These are phyloP conservation scores for Anoplolepis gracilipes DNA, from an alignment of 1,140 invertebrate species.

Conservation along the genomic window DNA sequence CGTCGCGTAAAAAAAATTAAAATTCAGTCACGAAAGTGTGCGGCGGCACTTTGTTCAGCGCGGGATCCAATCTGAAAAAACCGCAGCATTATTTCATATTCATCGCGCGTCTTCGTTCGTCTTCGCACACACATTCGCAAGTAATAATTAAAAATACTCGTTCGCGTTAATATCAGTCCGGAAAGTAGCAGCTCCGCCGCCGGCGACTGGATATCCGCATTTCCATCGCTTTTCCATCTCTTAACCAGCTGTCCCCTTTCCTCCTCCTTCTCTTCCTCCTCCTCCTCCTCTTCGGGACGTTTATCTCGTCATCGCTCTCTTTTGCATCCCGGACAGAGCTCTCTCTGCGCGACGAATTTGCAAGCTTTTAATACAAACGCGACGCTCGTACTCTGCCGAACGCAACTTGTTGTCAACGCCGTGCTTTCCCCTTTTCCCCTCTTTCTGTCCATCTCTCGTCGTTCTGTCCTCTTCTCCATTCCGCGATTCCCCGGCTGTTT, in stretches of 20 bases:
- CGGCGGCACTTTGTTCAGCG: conserved; percentile 24
- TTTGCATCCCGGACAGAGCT: conserved; percentile 73
- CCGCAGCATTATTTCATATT: conserved; percentile 80
- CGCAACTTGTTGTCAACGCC: conserved; percentile 69
- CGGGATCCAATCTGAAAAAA: conserved; percentile 78
- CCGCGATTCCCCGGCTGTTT: conserved; percentile 47
- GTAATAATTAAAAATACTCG: conserved; percentile 80
- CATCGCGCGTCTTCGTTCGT: conserved; percentile 51
- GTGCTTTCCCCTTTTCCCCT: background rate
- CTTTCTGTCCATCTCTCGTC: background rate
- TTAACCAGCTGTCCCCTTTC: conserved; percentile 21
- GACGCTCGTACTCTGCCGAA: conserved; percentile 73
- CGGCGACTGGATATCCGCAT: conserved; percentile 63
- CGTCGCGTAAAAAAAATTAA: conserved; percentile 73
- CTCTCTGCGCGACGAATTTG: conserved; percentile 71
- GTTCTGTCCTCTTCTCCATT: conserved; percentile 16
- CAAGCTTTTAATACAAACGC: conserved; percentile 78
- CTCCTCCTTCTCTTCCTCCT: background rate
- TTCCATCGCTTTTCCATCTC: conserved; percentile 72
- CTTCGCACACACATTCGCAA: conserved; percentile 64
- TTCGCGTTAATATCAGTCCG: conserved; percentile 43
- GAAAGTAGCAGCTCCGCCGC: conserved; percentile 40
- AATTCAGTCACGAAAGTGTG: conserved; percentile 70
- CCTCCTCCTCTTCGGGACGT: conserved; percentile 32
- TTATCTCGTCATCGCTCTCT: conserved; percentile 68